These are phyloP conservation scores for Papilio helenus DNA, from an alignment of 1,140 invertebrate genomes.

Conservation along the genomic window DNA sequence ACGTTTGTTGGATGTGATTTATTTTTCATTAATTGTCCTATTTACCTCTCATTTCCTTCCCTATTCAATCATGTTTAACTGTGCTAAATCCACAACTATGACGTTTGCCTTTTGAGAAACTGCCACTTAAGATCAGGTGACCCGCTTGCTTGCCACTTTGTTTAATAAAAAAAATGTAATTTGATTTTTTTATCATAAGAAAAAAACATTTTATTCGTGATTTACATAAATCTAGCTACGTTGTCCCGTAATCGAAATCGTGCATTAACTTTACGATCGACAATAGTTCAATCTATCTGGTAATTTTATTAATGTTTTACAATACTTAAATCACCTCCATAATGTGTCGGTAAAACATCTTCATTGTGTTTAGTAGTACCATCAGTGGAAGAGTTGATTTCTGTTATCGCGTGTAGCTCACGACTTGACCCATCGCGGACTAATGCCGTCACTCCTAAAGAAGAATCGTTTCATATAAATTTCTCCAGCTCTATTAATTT, in stretches of 20 bases:
- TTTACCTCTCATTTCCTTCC: background rate
- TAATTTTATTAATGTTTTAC: slow-evolving; percentile 7
- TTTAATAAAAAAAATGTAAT: too few species aligned
- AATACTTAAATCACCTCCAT: background rate
- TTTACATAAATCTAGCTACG: background rate
- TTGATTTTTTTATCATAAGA: too few species aligned
- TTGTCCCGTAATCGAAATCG: background rate
- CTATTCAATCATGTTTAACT: background rate
- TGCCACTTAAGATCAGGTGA: background rate
- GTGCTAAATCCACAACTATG: background rate
- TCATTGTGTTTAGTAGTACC: slow-evolving; percentile 1
- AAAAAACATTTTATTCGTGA: slow-evolving; percentile 1
- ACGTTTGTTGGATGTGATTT: background rate
- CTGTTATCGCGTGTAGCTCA: slow-evolving; percentile 38
- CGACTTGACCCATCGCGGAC: slow-evolving; percentile 48
- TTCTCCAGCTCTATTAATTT: slow-evolving; percentile 65
- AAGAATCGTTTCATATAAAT: slow-evolving; percentile 70
- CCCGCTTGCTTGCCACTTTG: background rate
- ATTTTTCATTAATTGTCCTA: background rate
- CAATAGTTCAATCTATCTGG: background rate
- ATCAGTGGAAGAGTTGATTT: slow-evolving; percentile 5
- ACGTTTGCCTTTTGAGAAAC: background rate
- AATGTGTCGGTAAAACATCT: slow-evolving; percentile 8
- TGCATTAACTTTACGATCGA: slow-evolving; percentile 11
- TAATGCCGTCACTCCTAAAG: slow-evolving; percentile 58